Base-by-base conservation (phyloP, 92 coral and sea anemone genomes). In the Parazoanthus swiftii region DNA sequence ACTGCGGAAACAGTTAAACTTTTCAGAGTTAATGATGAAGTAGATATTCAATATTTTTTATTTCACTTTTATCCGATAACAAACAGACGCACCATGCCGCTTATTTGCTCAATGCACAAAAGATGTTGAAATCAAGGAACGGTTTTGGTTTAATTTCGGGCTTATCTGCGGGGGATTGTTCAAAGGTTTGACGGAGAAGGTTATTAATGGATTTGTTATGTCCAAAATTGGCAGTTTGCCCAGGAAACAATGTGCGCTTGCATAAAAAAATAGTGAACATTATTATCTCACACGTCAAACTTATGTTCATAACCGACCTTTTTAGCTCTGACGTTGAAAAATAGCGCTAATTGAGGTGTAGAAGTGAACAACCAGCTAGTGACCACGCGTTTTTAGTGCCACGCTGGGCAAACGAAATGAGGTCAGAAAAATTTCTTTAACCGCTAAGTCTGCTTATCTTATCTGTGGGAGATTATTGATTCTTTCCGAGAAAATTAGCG, bases 81-180 rank as follows among this genome's bases (percentile, higher is more conserved):
- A 63, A 63, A 63, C 25, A 63, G 70, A 63, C n/a, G 16, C 66
- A 63, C 26, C 70, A 63, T 63, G 70, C 70, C 70, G 70, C 70
- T 63, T 63, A 20, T 63, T 63, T 63, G 26, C 8, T 63, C 25
- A 63, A 63, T 63, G 26, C 26, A 63, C 4, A 63, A 63, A 63
- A 2, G 26, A 23, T 39, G 26, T 18, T 63, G n/a, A 5, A 63
- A 18, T 63, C 8, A 63, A 58, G 9, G 70, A 6, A 63, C 6
- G 70, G 2, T 6, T 63, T 63, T 63, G 70, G 70, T 63, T 20
- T 63, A 63, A 63, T 63, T 63, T 63, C 68, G 26, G 70, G 70
- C 26, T 63, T 63, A 63, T 63, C 70, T 63, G 70, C 70, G 70
- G 70, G 70, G 70, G 70, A 63, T 63, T 63, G 70, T 63, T 63